These are phyloP conservation scores for Microtus pennsylvanicus DNA, from an alignment of 2,113 vertebrate genomes.

Conservation along the genomic window DNA sequence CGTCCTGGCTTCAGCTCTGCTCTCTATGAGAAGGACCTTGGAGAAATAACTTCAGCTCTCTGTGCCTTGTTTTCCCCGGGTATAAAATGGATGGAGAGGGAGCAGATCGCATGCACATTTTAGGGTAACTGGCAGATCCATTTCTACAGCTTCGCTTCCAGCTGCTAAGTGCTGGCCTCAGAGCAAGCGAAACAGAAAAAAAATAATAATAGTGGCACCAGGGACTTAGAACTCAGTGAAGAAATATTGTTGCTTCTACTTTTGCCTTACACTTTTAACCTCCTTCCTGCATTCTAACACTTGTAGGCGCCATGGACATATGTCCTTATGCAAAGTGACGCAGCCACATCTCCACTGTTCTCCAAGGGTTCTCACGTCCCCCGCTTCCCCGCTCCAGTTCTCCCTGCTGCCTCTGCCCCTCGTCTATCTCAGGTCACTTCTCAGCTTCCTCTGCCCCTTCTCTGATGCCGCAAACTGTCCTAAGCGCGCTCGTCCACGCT, in stretches of 20 bases:
- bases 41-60: not conserved
- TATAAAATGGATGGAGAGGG: not conserved
- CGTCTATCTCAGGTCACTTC: not conserved
- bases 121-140: not conserved
- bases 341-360: not conserved
- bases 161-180: not conserved
- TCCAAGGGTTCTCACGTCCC: not conserved
- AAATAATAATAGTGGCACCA: not conserved
- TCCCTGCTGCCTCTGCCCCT: not conserved
- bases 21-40: not conserved
- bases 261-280: no score
- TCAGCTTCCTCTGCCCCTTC: not conserved
- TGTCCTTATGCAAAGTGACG: not conserved
- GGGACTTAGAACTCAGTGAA: not conserved
- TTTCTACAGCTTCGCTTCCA: not conserved
- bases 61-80: not conserved
- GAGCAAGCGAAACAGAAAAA: not conserved
- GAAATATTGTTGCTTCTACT: not conserved
- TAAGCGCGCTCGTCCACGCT: not conserved
- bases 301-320: not conserved
- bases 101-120: rapidly evolving
- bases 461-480: not conserved
- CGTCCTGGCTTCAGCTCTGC: not conserved
- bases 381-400: not conserved
- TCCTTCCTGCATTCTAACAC: not conserved